Percentiles rank a stretch among this genome's conserved stretches.
These are phyloP conservation scores for Brenthis daphne DNA, from an alignment of 2,888 invertebrate genomes.

Conservation along the genomic window DNA sequence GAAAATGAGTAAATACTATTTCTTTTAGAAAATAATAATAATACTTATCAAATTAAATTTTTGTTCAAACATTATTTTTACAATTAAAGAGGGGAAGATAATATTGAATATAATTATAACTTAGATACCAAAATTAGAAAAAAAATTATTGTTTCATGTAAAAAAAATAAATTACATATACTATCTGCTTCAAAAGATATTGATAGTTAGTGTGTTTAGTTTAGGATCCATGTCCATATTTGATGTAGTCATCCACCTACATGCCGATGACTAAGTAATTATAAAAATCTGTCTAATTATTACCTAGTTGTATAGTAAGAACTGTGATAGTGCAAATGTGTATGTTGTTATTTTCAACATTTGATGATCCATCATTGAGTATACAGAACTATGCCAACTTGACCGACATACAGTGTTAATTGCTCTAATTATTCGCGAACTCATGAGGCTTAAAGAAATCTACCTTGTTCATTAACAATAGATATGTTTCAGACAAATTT, in stretches of 20 bases:
- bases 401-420: conserved; percentile 15
- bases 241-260: conserved; percentile 4
- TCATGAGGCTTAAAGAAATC: conserved; percentile 12
- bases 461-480: conserved; percentile 22
- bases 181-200: too few relatives aligned
- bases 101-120: too few relatives aligned
- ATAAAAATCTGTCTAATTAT: background rate
- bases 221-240: too few relatives aligned
- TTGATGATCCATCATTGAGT: conserved; percentile 12
- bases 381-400: conserved; percentile 11
- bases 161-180: too few relatives aligned
- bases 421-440: conserved; percentile 17
- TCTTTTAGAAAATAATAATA: too few relatives aligned
- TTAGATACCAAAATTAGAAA: too few relatives aligned
- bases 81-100: too few relatives aligned
- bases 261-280: conserved; percentile 20
- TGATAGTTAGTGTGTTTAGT: too few relatives aligned
- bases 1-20: too few relatives aligned
- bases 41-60: too few relatives aligned
- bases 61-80: too few relatives aligned
- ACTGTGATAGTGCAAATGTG: background rate
- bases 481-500: conserved; percentile 18
- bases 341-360: background rate
- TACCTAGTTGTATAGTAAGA: background rate
- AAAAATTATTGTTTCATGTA: too few relatives aligned